Evolutionary conservation across 2,888 invertebrate genomes (phyloP), one percentile per base, ranked within the genome.

Genomic region (Gisinianus flammeolus): DNA sequence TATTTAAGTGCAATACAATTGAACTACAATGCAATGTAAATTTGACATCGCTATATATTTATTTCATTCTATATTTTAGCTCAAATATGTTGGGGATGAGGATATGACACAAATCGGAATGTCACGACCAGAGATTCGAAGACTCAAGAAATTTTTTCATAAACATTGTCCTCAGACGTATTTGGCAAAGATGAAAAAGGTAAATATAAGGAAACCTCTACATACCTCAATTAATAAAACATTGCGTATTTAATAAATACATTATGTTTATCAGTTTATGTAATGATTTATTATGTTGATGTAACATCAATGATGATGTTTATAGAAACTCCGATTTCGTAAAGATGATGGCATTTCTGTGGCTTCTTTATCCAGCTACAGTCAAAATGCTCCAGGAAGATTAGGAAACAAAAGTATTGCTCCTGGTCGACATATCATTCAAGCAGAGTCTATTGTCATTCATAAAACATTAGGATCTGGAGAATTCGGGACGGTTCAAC

Each of bases 401-500:
- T 26, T 79, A 68, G 78, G 24, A 6, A 58, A 56, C 4, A 69
- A 69, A 69, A 75, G 70, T 44, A 66, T 82, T 12, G 84, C 84
- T 30, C 84, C 84, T 1, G 84, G 84, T 28, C 73, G 85, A 31
- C 83, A 83, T 68, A 83, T 85, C 12, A 85, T 85, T 54, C 85
- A 83, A 77, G 93, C 94, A 44, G 96, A 96, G 85, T 93, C 94
- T 83, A 96, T 98, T 97, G 69, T 96, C 96, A 87, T 12, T 62
- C 12, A 62, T 26, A 26, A 97, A 87, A 96, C 96, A 86, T 89
- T 99, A 77, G 98, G 98, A 33, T 94, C 93, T 85, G 98, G 99
- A 19, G 98, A 99, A 87, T 99, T 99, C 89, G 98, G 98, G 4
- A 94, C 96, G 19, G 98, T 99, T 0, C 97, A 97, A 87, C 98